Percentiles rank a stretch among this genome's conserved stretches.
phyloP scores from a whole-genome alignment of 1,140 invertebrate species.

The Aphelinus atriplicis region DNA sequence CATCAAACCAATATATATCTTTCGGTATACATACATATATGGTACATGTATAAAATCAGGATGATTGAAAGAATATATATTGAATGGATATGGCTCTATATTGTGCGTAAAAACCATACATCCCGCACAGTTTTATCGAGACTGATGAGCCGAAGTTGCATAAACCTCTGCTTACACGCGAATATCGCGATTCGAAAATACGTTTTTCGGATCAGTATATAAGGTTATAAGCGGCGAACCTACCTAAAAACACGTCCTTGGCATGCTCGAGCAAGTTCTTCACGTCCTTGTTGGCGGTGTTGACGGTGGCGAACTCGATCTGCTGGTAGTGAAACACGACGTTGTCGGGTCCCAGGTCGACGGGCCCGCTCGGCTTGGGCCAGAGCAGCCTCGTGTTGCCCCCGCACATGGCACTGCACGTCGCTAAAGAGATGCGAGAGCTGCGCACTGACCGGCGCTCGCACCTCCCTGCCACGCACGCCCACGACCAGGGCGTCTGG shows the following conservation, averaged over 20 bases:
- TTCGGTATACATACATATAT: no score
- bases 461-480: slow-evolving; percentile 59
- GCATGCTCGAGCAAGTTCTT: slow-evolving; percentile 62
- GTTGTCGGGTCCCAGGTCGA: slow-evolving; percentile 56
- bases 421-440: slow-evolving; percentile 58
- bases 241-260: slow-evolving; percentile 61
- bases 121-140: no score
- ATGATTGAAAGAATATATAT: no score
- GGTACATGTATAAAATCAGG: no score
- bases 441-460: slow-evolving; percentile 59
- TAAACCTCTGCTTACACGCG: no score
- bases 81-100: no score
- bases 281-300: slow-evolving; percentile 60
- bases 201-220: no score
- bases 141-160: no score
- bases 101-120: no score
- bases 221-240: not conserved
- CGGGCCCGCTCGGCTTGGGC: slow-evolving; percentile 59
- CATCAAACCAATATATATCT: no score
- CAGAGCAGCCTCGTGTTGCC: slow-evolving; percentile 59
- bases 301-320: slow-evolving; percentile 62
- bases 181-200: no score
- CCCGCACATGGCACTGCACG: slow-evolving; percentile 61
- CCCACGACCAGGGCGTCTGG: slow-evolving; percentile 65
- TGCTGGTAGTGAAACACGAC: slow-evolving; percentile 59